These are phyloP conservation scores for Fukomys damarensis DNA, from an alignment of 2,113 vertebrate species.

Conservation along the genomic window DNA sequence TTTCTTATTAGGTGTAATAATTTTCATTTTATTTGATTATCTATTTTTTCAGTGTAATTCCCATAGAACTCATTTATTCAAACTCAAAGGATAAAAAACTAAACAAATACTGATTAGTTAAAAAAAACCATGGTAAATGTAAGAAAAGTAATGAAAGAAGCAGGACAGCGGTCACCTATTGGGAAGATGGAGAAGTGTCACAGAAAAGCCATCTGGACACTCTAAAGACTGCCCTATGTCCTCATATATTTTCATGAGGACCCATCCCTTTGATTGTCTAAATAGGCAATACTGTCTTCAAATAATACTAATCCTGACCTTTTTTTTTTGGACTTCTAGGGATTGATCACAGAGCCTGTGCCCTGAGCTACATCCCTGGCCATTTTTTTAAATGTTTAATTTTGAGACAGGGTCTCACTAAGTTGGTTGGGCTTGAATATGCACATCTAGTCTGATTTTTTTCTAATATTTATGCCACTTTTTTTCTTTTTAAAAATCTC, in stretches of 20 bases:
- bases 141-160: neutral
- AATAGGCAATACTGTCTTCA: constrained; percentile 47
- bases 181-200: neutral
- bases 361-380: neutral
- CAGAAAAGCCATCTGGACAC: neutral
- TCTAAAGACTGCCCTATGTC: neutral
- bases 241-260: neutral
- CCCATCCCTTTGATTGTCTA: neutral
- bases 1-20: constrained; percentile 53
- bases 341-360: neutral
- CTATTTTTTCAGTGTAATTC: neutral
- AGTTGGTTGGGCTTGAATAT: neutral
- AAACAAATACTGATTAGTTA: neutral
- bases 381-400: neutral
- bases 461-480: constrained; percentile 48
- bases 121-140: neutral
- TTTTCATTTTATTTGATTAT: constrained; percentile 49
- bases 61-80: neutral
- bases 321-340: neutral
- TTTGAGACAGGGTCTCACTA: neutral
- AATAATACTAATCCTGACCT: constrained; percentile 52
- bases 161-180: neutral
- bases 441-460: neutral
- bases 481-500: constrained; percentile 41
- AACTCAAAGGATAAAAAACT: neutral